A percentile compares a stretch with the other conserved stretches of the same genome.
phyloP scores from a whole-genome alignment of 2,797 vertebrate genomes.

The Mormyrus proboscirostris region DNA sequence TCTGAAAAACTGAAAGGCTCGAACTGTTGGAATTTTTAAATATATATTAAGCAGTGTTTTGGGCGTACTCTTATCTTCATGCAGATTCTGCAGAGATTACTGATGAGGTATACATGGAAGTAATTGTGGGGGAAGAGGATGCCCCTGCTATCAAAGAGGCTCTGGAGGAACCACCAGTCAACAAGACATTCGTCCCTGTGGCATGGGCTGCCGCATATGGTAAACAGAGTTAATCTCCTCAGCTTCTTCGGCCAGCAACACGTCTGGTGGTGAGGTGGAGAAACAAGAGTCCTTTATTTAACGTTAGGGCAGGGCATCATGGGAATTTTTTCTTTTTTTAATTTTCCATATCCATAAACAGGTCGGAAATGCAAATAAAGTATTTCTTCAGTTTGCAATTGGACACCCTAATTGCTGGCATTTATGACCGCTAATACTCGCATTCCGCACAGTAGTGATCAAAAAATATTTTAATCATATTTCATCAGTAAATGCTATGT shows the following conservation, averaged over 20 bases:
- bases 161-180: conserved; percentile 64
- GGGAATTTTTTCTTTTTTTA: neutral
- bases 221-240: conserved; percentile 42
- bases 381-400: neutral
- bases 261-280: neutral
- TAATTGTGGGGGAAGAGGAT: conserved; percentile 80
- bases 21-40: neutral
- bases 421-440: neutral
- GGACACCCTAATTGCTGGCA: neutral
- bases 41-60: neutral
- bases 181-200: conserved; percentile 77
- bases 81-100: conserved; percentile 75
- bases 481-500: neutral
- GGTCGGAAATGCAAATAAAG: neutral
- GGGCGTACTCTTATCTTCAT: neutral
- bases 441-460: neutral
- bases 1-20: neutral
- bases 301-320: neutral
- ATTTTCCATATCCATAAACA: neutral
- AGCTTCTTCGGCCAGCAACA: too few species aligned
- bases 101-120: conserved; percentile 83
- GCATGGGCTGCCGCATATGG: conserved; percentile 79
- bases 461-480: neutral
- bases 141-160: conserved; percentile 64
- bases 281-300: neutral